Conservation (phyloP, 2,113 vertebrate species). For the Brachyistius frenatus region DNA sequence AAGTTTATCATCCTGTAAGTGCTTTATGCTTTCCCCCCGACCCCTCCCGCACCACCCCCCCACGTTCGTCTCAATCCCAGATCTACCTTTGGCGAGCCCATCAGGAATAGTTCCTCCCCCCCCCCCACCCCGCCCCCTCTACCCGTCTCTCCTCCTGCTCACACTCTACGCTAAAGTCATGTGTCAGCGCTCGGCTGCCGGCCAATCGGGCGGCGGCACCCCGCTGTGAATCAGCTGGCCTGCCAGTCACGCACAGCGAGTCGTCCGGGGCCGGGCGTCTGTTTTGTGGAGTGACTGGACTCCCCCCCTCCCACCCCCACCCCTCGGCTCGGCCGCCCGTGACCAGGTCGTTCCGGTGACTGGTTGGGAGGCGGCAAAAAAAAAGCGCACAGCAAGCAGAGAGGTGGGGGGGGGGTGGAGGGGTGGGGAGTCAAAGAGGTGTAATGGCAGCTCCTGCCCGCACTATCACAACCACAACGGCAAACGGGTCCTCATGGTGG, state of each 20-base stretch:
- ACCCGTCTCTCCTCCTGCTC: neutral
- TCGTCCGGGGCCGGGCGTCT: neutral
- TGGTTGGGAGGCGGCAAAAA: constrained; percentile 9
- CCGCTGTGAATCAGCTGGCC: constrained; percentile 15
- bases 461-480: no score
- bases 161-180: neutral
- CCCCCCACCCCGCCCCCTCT: neutral
- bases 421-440: no score
- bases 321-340: constrained; percentile 3
- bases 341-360: constrained; percentile 22
- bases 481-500: no score
- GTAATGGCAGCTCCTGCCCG: no score
- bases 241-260: constrained; percentile 7
- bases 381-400: no score
- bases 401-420: no score
- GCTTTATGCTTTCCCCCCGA: constrained; percentile 52
- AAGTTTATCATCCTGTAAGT: constrained; percentile 86
- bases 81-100: constrained; percentile 21
- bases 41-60: constrained; percentile 7
- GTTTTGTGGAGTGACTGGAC: neutral
- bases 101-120: neutral
- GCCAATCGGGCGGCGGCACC: constrained; percentile 33
- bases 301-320: neutral
- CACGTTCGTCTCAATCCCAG: constrained; percentile 27
- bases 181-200: constrained; percentile 19